Percentiles rank a stretch among this genome's conserved stretches.
These are phyloP conservation scores for Heliconius nattereri DNA, from an alignment of 1,140 invertebrate genomes.

Conservation along the genomic window DNA sequence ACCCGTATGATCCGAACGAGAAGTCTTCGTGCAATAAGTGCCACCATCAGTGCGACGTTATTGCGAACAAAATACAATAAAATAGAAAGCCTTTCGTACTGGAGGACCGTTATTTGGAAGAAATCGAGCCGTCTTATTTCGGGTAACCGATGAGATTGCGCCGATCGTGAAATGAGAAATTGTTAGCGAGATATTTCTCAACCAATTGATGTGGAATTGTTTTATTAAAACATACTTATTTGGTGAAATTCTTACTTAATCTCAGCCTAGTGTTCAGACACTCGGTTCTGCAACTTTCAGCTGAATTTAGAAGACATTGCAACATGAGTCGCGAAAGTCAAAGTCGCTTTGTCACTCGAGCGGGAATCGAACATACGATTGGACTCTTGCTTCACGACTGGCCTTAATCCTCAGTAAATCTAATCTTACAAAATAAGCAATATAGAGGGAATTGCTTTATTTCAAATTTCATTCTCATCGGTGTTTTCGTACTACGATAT, in stretches of 20 bases:
- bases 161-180: slow-evolving; percentile 21
- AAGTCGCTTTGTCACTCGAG: too few species aligned
- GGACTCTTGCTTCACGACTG: too few species aligned
- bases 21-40: slow-evolving; percentile 72
- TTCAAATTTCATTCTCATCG: neutral
- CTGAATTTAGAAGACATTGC: too few species aligned
- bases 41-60: slow-evolving; percentile 70
- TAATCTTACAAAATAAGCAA: neutral
- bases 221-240: neutral
- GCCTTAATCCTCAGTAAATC: too few species aligned
- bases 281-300: too few species aligned
- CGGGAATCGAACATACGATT: too few species aligned
- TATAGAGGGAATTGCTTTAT: neutral
- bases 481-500: neutral
- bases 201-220: neutral
- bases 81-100: slow-evolving; percentile 63
- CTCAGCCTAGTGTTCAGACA: too few species aligned
- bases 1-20: slow-evolving; percentile 55
- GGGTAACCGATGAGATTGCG: slow-evolving; percentile 26
- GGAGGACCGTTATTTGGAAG: slow-evolving; percentile 29
- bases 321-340: too few species aligned
- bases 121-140: slow-evolving; percentile 25
- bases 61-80: slow-evolving; percentile 67
- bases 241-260: neutral
- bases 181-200: slow-evolving; percentile 14